phyloP scores from a whole-genome alignment of 2,797 vertebrate species.

The Mormyrus proboscirostris region DNA sequence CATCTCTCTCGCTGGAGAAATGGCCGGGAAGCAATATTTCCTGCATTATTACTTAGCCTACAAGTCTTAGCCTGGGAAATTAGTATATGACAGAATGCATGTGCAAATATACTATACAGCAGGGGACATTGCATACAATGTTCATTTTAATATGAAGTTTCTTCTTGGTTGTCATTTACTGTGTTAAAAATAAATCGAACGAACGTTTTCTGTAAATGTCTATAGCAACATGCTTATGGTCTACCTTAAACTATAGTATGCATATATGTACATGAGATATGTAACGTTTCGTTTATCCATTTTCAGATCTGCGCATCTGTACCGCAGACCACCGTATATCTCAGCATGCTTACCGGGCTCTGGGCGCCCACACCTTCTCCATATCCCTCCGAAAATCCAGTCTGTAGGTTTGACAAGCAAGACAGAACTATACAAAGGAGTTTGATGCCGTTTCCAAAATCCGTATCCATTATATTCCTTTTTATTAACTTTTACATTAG shows the following conservation, averaged over 20 bases:
- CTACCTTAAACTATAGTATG: not conserved
- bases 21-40: not conserved
- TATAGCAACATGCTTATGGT: not conserved
- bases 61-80: not conserved
- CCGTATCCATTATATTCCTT: not conserved
- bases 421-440: slow-evolving; percentile 40
- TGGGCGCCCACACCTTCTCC: slow-evolving; percentile 36
- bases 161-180: not conserved
- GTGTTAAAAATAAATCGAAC: not conserved
- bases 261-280: not conserved
- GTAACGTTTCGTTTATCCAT: not conserved
- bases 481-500: slow-evolving; percentile 39
- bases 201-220: not conserved
- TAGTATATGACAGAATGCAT: not conserved
- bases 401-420: slow-evolving; percentile 36
- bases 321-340: not conserved
- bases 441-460: slow-evolving; percentile 35
- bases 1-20: not conserved
- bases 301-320: not conserved
- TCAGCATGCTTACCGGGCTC: slow-evolving; percentile 45
- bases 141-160: not conserved
- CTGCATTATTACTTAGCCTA: not conserved
- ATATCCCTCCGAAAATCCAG: slow-evolving; percentile 44
- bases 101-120: not conserved
- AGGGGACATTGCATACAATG: not conserved